A percentile compares a stretch with the other conserved stretches of the same genome.
phyloP scores from a whole-genome alignment of 2,113 vertebrate genomes.

The Bagarius yarrelli region DNA sequence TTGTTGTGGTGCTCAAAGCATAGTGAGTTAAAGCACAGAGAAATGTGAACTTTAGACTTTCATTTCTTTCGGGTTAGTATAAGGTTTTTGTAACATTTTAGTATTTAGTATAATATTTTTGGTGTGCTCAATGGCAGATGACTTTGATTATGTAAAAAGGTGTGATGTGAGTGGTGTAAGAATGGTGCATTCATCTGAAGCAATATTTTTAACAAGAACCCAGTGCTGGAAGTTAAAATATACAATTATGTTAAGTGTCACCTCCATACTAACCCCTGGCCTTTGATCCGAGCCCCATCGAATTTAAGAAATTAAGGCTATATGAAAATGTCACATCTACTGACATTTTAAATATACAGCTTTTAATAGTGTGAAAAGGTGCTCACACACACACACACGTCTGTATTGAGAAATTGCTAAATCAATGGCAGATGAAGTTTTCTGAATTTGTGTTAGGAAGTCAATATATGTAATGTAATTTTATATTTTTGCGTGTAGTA shows the following conservation, averaged over 20 bases:
- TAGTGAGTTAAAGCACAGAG: background rate
- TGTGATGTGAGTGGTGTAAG: background rate
- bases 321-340: conserved; percentile 70
- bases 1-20: conserved; percentile 31
- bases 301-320: conserved; percentile 78
- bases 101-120: background rate
- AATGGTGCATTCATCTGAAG: conserved; percentile 4
- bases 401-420: conserved; percentile 68
- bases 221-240: conserved; percentile 73
- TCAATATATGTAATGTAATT: background rate
- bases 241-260: conserved; percentile 82
- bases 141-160: background rate
- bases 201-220: conserved; percentile 69
- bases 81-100: background rate
- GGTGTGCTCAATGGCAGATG: no score
- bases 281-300: conserved; percentile 72
- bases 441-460: background rate
- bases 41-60: background rate
- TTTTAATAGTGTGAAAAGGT: conserved; percentile 73
- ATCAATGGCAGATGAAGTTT: conserved; percentile 56
- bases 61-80: background rate
- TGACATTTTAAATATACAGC: conserved; percentile 72
- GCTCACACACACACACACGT: conserved; percentile 57
- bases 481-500: background rate
- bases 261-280: conserved; percentile 71